These are phyloP conservation scores for Boloria selene DNA, from an alignment of 2,888 invertebrate genomes.

Conservation along the genomic window DNA sequence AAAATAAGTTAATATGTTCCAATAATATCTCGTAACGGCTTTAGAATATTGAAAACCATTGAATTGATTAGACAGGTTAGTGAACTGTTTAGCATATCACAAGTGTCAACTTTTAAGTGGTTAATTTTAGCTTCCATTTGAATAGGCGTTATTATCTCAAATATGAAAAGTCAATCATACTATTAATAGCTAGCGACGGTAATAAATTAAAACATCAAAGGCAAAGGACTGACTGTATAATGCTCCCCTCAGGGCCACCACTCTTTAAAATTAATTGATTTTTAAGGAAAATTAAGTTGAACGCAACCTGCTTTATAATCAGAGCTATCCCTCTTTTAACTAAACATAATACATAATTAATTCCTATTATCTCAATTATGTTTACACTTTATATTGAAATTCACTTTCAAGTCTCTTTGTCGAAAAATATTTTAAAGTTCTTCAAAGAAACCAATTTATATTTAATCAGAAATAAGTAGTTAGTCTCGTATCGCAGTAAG, in stretches of 20 bases:
- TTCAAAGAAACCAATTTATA: conserved; percentile 24
- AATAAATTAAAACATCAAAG: no score
- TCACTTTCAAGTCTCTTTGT: conserved; percentile 14
- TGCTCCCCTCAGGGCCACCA: not conserved
- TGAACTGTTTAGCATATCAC: no score
- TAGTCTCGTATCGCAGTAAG: no score
- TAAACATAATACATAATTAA: conserved; percentile 10
- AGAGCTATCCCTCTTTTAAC: conserved; percentile 6
- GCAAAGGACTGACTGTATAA: not conserved
- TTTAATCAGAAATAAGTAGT: conserved; percentile 7
- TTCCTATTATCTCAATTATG: conserved; percentile 6
- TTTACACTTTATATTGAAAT: conserved; percentile 17
- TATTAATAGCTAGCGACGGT: no score
- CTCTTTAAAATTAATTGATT: conserved; percentile 2
- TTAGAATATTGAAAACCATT: no score
- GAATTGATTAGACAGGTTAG: no score
- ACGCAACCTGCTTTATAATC: conserved; percentile 6
- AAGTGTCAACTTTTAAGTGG: no score
- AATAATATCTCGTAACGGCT: no score
- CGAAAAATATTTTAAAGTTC: conserved; percentile 18
- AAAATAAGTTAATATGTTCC: no score
- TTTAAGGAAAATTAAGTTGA: conserved; percentile 7
- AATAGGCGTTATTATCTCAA: no score
- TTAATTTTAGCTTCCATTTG: no score
- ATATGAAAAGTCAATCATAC: no score